phyloP scores from a whole-genome alignment of 2,113 vertebrate genomes.

The Esox niger region DNA sequence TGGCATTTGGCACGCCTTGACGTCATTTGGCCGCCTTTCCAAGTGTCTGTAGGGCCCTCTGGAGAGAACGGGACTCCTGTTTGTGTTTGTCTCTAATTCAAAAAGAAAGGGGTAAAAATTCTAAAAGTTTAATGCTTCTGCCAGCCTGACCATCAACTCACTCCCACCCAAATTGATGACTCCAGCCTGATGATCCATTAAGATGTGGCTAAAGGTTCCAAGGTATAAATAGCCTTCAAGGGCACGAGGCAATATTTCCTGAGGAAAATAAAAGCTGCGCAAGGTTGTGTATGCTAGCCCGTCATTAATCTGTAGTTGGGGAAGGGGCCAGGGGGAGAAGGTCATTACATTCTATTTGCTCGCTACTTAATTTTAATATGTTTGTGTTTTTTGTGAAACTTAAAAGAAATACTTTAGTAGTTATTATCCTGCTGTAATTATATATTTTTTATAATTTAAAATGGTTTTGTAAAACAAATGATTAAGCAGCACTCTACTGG shows the following conservation, averaged over 20 bases:
- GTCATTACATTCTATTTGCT: conserved; percentile 21
- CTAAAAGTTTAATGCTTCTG: conserved; percentile 51
- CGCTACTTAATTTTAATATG: conserved; percentile 8
- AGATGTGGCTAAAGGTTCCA: conserved; percentile 52
- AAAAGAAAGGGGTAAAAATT: background rate
- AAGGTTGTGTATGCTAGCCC: conserved; percentile 29
- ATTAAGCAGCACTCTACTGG: too few relatives aligned
- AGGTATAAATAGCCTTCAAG: conserved; percentile 68
- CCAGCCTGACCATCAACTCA: conserved; percentile 54
- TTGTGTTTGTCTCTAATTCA: conserved; percentile 20
- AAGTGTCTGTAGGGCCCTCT: conserved; percentile 54
- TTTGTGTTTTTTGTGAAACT: background rate
- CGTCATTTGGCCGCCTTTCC: conserved; percentile 59
- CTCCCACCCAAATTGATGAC: conserved; percentile 57
- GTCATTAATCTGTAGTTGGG: conserved; percentile 34
- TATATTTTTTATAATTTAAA: background rate
- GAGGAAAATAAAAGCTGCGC: conserved; percentile 19
- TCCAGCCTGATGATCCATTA: conserved; percentile 65
- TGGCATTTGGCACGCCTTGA: conserved; percentile 43
- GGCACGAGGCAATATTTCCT: conserved; percentile 37
- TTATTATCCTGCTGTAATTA: too few relatives aligned
- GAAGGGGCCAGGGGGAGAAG: conserved; percentile 4
- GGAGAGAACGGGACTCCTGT: conserved; percentile 22
- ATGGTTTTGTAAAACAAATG: background rate
- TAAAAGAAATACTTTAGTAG: too few relatives aligned